These are phyloP conservation scores for Melikaiella ostensackeni DNA, from an alignment of 2,888 invertebrate genomes.

Conservation along the genomic window DNA sequence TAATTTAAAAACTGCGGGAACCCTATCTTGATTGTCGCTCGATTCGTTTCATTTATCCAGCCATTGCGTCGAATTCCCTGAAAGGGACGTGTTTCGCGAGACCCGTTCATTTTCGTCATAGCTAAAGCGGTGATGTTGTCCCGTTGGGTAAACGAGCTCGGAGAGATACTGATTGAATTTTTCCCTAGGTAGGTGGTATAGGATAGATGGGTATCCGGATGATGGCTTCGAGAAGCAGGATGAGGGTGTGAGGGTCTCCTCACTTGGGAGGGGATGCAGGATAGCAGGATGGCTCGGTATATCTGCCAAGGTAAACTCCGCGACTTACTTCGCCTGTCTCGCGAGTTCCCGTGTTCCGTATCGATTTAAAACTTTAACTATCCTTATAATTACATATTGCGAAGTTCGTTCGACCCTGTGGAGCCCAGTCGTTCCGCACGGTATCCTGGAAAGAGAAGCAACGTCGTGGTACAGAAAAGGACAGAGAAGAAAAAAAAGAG, in stretches of 20 bases:
- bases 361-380: slow-evolving; percentile 74
- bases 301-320: slow-evolving; percentile 53
- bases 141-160: slow-evolving; percentile 50
- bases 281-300: slow-evolving; percentile 43
- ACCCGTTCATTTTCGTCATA: slow-evolving; percentile 21
- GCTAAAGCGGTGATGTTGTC: not conserved
- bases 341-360: slow-evolving; percentile 59
- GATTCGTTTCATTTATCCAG: slow-evolving; percentile 7
- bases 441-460: slow-evolving; percentile 12
- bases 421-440: slow-evolving; percentile 34
- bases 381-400: slow-evolving; percentile 73
- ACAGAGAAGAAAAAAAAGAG: not conserved
- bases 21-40: not conserved
- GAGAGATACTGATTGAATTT: slow-evolving; percentile 56
- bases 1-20: not conserved
- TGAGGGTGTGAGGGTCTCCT: slow-evolving; percentile 40
- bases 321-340: slow-evolving; percentile 51
- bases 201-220: slow-evolving; percentile 48
- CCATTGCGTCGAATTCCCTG: not conserved
- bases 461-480: slow-evolving; percentile 19
- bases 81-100: slow-evolving; percentile 8
- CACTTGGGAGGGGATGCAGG: slow-evolving; percentile 35
- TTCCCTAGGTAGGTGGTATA: slow-evolving; percentile 50
- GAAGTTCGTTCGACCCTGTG: slow-evolving; percentile 63
- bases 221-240: slow-evolving; percentile 47